Percentiles rank a stretch among this genome's conserved stretches.
Evolutionary conservation across 1,140 invertebrate species (phyloP).

Genomic region (Planococcus citri): DNA sequence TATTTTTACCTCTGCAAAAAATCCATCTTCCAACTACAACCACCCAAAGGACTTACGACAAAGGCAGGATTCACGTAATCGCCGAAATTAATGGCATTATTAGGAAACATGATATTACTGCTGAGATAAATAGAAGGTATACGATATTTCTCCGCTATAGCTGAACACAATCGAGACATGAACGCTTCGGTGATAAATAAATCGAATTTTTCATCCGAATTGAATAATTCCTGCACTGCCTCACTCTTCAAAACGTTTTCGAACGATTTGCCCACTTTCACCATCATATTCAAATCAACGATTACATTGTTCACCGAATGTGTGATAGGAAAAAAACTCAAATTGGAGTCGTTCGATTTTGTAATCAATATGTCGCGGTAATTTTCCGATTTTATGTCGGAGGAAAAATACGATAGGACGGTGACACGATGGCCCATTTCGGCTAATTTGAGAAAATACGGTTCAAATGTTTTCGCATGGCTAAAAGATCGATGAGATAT

Average conservation of each 20-base stretch:
- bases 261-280: background rate
- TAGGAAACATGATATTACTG: conserved; percentile 41
- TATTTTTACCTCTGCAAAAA: background rate
- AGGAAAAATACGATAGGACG: conserved; percentile 35
- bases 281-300: background rate
- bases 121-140: conserved; percentile 43
- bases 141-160: conserved; percentile 30
- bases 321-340: no score
- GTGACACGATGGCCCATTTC: conserved; percentile 31
- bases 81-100: background rate
- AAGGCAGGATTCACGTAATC: background rate
- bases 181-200: conserved; percentile 31
- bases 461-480: conserved; percentile 32
- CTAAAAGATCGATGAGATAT: conserved; percentile 31
- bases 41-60: background rate
- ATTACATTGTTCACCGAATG: no score
- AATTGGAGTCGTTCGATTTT: background rate
- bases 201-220: conserved; percentile 28
- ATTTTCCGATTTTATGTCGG: conserved; percentile 26
- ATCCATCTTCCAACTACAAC: background rate
- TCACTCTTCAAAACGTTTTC: background rate
- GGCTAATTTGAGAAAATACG: conserved; percentile 30
- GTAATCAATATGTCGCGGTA: background rate
- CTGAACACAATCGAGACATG: conserved; percentile 24
- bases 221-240: background rate